Percentiles rank a stretch among this genome's conserved stretches.
phyloP scores from a whole-genome alignment of 1,140 invertebrate genomes.

The Nebria ingens region DNA sequence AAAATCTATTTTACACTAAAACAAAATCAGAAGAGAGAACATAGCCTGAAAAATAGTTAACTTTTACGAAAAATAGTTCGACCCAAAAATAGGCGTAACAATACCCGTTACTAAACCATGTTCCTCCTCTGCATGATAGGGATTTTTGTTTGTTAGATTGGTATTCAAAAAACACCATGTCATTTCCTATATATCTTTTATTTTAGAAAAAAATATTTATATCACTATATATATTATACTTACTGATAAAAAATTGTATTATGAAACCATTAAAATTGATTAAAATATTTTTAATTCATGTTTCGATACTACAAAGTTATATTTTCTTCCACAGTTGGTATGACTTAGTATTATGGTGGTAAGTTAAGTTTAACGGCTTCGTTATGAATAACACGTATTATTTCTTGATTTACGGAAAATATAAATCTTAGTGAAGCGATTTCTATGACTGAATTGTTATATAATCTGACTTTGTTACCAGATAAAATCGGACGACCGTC shows the following conservation, averaged over 20 bases:
- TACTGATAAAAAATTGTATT: background rate
- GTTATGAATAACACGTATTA: constrained; percentile 41
- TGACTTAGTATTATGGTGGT: constrained; percentile 18
- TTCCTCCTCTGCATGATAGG: background rate
- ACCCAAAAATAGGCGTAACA: too few relatives aligned
- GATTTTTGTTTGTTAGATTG: background rate
- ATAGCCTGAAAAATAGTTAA: too few relatives aligned
- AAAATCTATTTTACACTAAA: too few relatives aligned
- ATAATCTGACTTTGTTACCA: constrained; percentile 78
- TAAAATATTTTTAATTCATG: background rate
- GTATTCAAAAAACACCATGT: background rate
- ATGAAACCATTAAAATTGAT: background rate
- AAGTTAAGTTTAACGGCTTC: constrained; percentile 31
- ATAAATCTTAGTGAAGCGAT: constrained; percentile 84
- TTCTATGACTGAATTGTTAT: constrained; percentile 92
- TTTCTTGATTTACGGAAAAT: constrained; percentile 88
- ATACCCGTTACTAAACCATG: too few relatives aligned
- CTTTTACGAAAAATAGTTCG: too few relatives aligned
- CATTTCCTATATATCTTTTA: background rate
- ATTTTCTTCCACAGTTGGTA: too few relatives aligned
- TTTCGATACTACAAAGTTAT: too few relatives aligned
- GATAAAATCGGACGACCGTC: constrained; percentile 81
- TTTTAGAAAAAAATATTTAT: background rate
- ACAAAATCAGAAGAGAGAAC: too few relatives aligned
- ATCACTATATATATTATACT: background rate